A percentile compares a stretch with the other conserved stretches of the same genome.
phyloP scores from a whole-genome alignment of 2,797 vertebrate species.

The Lagorchestes hirsutus region DNA sequence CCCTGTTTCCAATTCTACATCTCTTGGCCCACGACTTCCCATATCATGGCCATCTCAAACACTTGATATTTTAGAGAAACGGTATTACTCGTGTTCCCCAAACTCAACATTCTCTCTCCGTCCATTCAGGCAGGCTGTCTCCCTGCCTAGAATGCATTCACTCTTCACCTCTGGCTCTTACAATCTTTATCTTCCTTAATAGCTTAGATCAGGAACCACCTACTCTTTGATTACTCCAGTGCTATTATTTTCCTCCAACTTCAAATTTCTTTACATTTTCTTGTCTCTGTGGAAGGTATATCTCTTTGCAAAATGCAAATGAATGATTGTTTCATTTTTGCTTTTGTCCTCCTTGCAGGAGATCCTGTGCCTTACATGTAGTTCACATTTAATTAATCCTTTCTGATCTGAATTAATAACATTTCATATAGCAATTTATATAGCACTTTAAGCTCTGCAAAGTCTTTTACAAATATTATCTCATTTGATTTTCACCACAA shows the following conservation, averaged over 20 bases:
- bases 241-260: not conserved
- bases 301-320: not conserved
- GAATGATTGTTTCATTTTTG: not conserved
- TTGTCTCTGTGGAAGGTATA: not conserved
- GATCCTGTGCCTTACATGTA: not conserved
- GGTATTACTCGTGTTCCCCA: not conserved
- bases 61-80: not conserved
- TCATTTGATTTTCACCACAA: not conserved
- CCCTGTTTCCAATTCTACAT: not conserved
- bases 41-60: not conserved
- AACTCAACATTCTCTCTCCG: not conserved
- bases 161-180: not conserved
- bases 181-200: not conserved
- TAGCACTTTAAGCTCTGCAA: not conserved
- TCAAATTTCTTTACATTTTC: not conserved
- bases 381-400: not conserved
- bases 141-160: not conserved
- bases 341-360: not conserved
- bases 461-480: not conserved
- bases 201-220: not conserved
- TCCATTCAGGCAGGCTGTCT: not conserved
- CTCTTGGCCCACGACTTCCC: not conserved
- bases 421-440: not conserved
- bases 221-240: not conserved
- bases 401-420: not conserved